These are phyloP conservation scores for Telmatherina bonti DNA, from an alignment of 2,797 vertebrate species.

Conservation along the genomic window DNA sequence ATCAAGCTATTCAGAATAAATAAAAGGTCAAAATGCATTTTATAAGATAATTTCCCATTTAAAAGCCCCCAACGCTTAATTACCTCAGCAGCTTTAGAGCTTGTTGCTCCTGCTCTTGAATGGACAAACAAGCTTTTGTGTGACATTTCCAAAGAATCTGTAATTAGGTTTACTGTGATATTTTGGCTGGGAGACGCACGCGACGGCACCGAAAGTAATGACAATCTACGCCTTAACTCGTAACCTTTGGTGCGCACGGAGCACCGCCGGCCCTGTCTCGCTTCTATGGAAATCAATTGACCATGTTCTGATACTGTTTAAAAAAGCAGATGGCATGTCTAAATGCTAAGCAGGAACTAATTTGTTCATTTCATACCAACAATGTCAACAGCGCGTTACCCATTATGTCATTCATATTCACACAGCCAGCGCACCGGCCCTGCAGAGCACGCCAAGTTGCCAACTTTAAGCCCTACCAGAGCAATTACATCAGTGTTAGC, in stretches of 20 bases:
- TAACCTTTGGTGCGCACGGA: conserved; percentile 38
- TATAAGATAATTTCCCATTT: conserved; percentile 65
- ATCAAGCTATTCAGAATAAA: conserved; percentile 37
- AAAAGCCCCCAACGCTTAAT: conserved; percentile 52
- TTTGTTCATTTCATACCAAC: conserved; percentile 69
- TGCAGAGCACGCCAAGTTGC: conserved; percentile 5
- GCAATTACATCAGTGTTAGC: conserved; percentile 11
- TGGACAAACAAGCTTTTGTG: conserved; percentile 54
- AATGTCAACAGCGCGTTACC: conserved; percentile 61
- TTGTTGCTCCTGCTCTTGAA: conserved; percentile 22
- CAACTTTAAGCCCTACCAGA: conserved; percentile 14
- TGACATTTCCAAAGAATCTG: conserved; percentile 62
- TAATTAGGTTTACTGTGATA: conserved; percentile 69
- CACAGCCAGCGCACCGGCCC: conserved; percentile 8
- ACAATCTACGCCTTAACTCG: conserved; percentile 51
- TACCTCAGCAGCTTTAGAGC: conserved; percentile 41
- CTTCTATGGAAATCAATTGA: conserved; percentile 64
- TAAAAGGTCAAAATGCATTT: conserved; percentile 60
- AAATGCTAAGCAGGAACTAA: conserved; percentile 67
- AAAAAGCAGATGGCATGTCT: conserved; percentile 69
- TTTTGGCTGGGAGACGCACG: conserved; percentile 28
- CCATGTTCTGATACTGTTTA: conserved; percentile 60
- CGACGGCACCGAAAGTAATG: conserved; percentile 40
- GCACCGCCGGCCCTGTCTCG: conserved; percentile 27
- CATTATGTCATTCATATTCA: conserved; percentile 54